phyloP scores from a whole-genome alignment of 2,888 invertebrate species.

The Parochlus steinenii region DNA sequence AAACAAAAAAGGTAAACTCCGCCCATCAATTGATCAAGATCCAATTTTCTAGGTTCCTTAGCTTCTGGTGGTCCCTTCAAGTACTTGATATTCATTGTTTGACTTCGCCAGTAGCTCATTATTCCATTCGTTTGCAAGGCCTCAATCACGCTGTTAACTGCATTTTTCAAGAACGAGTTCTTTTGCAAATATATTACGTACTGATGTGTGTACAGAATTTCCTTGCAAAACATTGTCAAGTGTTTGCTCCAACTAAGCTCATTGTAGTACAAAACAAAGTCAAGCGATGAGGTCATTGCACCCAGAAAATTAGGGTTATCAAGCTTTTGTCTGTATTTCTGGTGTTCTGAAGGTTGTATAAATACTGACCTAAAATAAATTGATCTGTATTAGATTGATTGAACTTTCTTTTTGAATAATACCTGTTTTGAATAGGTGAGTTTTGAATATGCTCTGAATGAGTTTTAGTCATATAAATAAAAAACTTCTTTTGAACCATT shows the following conservation, averaged over 20 bases:
- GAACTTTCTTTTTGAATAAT: too few relatives aligned
- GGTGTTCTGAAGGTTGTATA: too few relatives aligned
- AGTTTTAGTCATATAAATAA: not conserved
- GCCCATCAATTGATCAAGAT: constrained; percentile 6
- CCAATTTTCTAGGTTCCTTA: too few relatives aligned
- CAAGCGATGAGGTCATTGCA: not conserved
- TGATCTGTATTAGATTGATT: too few relatives aligned
- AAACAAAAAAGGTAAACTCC: constrained; percentile 3
- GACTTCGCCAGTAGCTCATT: not conserved
- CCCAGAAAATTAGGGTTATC: not conserved
- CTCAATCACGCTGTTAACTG: not conserved
- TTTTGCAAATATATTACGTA: constrained; percentile 4
- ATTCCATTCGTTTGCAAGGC: not conserved
- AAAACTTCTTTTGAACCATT: not conserved
- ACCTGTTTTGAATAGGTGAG: too few relatives aligned
- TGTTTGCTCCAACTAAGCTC: not conserved
- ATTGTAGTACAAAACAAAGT: not conserved
- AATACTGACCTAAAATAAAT: too few relatives aligned
- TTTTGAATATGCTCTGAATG: too few relatives aligned
- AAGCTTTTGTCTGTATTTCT: not conserved
- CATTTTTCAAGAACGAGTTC: constrained; percentile 1
- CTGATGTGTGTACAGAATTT: not conserved
- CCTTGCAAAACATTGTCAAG: not conserved
- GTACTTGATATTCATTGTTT: not conserved
- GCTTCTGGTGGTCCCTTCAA: too few relatives aligned